Base-by-base conservation (phyloP, 2,888 invertebrate genomes). In the Troides aeacus region DNA sequence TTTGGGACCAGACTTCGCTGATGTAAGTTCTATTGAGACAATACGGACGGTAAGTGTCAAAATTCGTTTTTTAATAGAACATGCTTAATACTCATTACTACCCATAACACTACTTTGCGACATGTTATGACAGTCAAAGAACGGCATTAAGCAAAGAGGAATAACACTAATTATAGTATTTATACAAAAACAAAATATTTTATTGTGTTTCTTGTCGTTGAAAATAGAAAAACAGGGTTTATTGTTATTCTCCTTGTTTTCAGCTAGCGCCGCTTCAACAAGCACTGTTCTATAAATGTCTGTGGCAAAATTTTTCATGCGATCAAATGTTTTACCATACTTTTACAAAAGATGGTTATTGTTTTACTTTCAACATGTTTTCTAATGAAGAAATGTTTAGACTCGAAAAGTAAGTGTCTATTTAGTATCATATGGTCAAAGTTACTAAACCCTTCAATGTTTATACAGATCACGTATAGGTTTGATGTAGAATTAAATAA, bases 281-380 rank as follows among this genome's bases (percentile, higher is more conserved):
- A 12, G 88, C 93, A 56, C 86, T 91, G 1, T 88, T 93, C 71
- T 75, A 85, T 70, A 80, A 79, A 30, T 93, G 93, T 72, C 85
- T 91, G 61, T 94, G 93, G 93, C 88, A 93, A 8, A 76, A 78
- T 66, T 84, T 91, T 62, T 74, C 77, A 0, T 95, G 95, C 74
- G 77, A 84, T 0, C 83, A 92, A 7, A 82, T 94, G 67, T 94
- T 95, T 77, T 88, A 81, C n/a, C 93, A 93, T 67, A 90, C 93
- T n/a, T 77, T 95, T 21, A 95, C 94, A 0, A 94, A 94, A 72
- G 94, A 94, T 73, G 95, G 95, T 0, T 84, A 94, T 56, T 95
- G 95, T 75, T 94, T 93, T 70, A 93, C 94, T 36, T 95, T 94
- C 76, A 95, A 95, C 77, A 92, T 94, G 76, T 82, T 95, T 10